Evolutionary conservation across 2,888 invertebrate genomes (phyloP), one percentile per base, ranked within the genome.

Genomic region (Rotaria macrura): DNA sequence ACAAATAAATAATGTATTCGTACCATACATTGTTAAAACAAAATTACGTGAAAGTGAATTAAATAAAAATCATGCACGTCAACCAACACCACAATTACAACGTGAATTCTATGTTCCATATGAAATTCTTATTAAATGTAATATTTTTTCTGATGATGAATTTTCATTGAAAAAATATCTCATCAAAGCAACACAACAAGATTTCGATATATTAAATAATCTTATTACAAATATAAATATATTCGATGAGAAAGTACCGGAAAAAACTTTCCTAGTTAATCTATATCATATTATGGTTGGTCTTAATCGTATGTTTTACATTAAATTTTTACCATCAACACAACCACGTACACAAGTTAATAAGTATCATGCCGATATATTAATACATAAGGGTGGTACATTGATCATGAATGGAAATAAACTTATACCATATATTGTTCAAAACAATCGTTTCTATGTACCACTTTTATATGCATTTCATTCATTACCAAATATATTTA

Each of bases 161-260:
- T 79, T 43, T 79, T 40, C 43, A 79, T 40, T 79, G 0, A 79
- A 43, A 79, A 40, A 79, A 79, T 6, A 43, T n/a, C 43, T 79
- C 20, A 79, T 79, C n/a, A 79, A 43, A 79, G 79, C 79, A 43
- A 79, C 79, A n/a, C 79, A n/a, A n/a, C 43, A 40, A 43, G 79
- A 79, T 43, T 79, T 79, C 25, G 79, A 79, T 25, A 79, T 79
- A 20, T n/a, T 79, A 43, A 79, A 79, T 79, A 40, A 43, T 43
- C 43, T 79, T 25, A 79, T 79, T n/a, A 43, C 79, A 79, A 79
- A 79, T 79, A 79, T 79, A 5, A 79, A 79, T 43, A 79, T 79
- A 25, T 79, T 79, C 25, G 79, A 79, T 43, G 79, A 79, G 43
- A 79, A 79, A 79, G 43, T 79, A 5, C 79, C 79, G 0, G 79